Evolutionary conservation across 2,888 invertebrate genomes (phyloP), one percentile per base, ranked within the genome.

Genomic region (Anarsia innoxiella): DNA sequence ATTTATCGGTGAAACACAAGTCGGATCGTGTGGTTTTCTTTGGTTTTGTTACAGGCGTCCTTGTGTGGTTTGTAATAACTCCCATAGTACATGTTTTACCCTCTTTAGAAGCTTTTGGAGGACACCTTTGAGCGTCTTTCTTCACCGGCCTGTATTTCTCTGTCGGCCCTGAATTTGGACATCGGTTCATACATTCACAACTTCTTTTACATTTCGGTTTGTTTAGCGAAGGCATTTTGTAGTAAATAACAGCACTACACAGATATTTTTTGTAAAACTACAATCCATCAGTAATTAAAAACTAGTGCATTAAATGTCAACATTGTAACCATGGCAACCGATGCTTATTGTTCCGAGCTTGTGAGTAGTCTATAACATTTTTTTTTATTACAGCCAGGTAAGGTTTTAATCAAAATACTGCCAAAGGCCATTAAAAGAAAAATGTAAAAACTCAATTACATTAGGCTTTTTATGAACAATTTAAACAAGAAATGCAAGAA

Each of bases 11-110:
- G 3, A 72, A 56, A 23, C 42, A 51, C 1, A 49, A 42, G 10
- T 74, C 76, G 0, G 83, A 82, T 56, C 67, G 70, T 0, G 80
- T 72, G 0, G 53, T 64, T 48, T 71, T 77, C 42, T 63, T 70
- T 0, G 63, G 51, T 35, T 54, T 63, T 3, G 10, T 26, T 9
- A 38, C 25, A 23, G 26, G 45, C 11, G 36, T 49, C 26, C 28
- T 40, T 13, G 45, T 49, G 5, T 35, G 23, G 1, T 37, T 36
- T 8, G 23, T 46, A 8, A 76, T 45, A 1, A 54, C 45, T 9
- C 69, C 66, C 0, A 64, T 54, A 0, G 78, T 72, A 40, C 46
- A 59, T 31, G 66, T 67, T 46, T 70, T 76, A 6, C 50, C 56
- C 1, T 59, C 57, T n/a, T 42, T 52, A 0, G 51, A 48, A 37